A percentile compares a stretch with the other conserved stretches of the same genome.
These are phyloP conservation scores for Drosophila quinaria DNA, from an alignment of 2,888 invertebrate genomes.

Conservation along the genomic window DNA sequence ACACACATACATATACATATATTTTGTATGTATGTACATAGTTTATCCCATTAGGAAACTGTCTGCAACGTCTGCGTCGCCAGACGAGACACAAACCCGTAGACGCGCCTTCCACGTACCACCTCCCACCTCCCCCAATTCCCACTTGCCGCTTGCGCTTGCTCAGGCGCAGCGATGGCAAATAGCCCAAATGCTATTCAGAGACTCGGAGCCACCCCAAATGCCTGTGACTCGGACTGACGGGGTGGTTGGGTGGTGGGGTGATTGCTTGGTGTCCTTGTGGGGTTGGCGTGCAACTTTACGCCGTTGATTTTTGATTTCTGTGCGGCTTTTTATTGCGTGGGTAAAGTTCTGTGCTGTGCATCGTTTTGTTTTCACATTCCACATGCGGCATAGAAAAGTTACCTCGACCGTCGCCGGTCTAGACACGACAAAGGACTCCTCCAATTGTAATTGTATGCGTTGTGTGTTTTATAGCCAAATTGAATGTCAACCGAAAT, in stretches of 20 bases:
- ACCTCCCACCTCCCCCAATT: conserved; percentile 4
- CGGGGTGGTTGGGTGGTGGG: conserved; percentile 14
- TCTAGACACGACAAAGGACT: conserved; percentile 29
- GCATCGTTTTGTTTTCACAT: conserved; percentile 38
- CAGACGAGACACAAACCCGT: conserved; percentile 59
- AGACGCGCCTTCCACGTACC: conserved; percentile 23
- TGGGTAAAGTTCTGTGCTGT: conserved; percentile 49
- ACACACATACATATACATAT: too few species aligned
- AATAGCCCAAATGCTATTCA: conserved; percentile 59
- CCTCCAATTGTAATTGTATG: conserved; percentile 10
- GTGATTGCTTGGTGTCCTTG: conserved; percentile 26
- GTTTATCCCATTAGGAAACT: conserved; percentile 70
- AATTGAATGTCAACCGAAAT: conserved; percentile 26
- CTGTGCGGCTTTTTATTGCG: conserved; percentile 60
- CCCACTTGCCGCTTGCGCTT: conserved; percentile 25
- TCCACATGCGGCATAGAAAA: conserved; percentile 34
- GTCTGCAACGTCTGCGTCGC: conserved; percentile 66
- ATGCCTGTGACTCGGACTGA: conserved; percentile 19
- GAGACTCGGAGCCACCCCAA: conserved; percentile 61
- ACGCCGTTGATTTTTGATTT: conserved; percentile 69
- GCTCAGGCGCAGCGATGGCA: conserved; percentile 42
- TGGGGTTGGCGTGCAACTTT: conserved; percentile 55
- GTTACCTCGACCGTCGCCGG: conserved; percentile 26
- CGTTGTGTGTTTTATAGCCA: conserved; percentile 11
- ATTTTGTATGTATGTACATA: conserved; percentile 28